Base-by-base conservation (phyloP, 1,140 invertebrate species). In the Hylyphantes graminicola region DNA sequence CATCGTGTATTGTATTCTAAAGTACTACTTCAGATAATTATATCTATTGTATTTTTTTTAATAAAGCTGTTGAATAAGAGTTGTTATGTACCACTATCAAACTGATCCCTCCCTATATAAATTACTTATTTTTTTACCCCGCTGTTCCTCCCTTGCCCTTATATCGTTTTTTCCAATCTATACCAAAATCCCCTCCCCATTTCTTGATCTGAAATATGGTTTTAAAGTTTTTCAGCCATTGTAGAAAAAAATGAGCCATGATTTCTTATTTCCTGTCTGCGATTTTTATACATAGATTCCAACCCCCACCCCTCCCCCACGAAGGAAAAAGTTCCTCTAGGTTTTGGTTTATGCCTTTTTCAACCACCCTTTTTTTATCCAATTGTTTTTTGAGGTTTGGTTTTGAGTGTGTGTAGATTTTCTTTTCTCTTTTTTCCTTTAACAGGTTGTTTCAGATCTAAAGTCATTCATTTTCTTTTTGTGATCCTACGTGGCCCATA, bases 131-230 rank as follows among this genome's bases (percentile, higher is more conserved):
- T 74, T 21, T 15, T 65, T 17, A 11, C 19, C 21, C 17, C 11
- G 19, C n/a, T n/a, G 15, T 21, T 65, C 12, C 7, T 57, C 11
- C 51, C 51, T 57, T 57, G 35, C 19, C 57, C 19, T 12, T 57
- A 12, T 59, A 35, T 74, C 57, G n/a, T 59, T 57, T 35, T 21
- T 74, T 74, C 15, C 7, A 74, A 74, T 74, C 72, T 48, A 35
- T 74, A 12, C 54, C 21, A 19, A 74, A 72, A 57, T 12, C 72
- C 54, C 21, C n/a, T n/a, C 11, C 2, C 15, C 19, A 74, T 74
- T 70, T 74, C 72, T 74, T 74, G 72, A n/a, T 35, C 72, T 74
- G 72, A 74, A 74, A 74, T 74, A 74, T 74, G 72, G 72, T 74
- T 74, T 21, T 74, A 12, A 74, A 59, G 51, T 74, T 74, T 12